phyloP scores from a whole-genome alignment of 2,888 invertebrate species.

The Drosophila eohydei region DNA sequence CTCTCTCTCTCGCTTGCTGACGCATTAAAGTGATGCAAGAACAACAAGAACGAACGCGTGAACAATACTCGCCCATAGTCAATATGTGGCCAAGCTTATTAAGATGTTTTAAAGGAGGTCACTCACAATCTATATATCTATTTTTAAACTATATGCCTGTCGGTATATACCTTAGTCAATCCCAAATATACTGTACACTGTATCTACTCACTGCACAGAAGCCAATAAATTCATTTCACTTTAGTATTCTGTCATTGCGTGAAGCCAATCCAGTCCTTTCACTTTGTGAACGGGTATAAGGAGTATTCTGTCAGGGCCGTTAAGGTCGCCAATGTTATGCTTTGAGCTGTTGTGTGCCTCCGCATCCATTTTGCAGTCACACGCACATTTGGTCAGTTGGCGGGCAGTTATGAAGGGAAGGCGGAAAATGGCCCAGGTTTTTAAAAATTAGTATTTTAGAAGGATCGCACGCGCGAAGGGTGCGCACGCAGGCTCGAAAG shows the following conservation, averaged over 20 bases:
- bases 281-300: not conserved
- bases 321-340: constrained; percentile 47
- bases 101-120: too few species aligned
- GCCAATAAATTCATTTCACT: too few species aligned
- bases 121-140: too few species aligned
- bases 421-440: constrained; percentile 20
- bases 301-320: constrained; percentile 44
- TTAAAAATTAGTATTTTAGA: constrained; percentile 30
- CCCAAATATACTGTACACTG: too few species aligned
- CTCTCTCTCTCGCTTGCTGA: not conserved
- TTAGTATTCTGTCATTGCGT: not conserved
- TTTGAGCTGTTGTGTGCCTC: constrained; percentile 26
- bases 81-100: too few species aligned
- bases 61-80: not conserved
- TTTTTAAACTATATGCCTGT: too few species aligned
- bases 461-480: not conserved
- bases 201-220: too few species aligned
- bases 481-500: constrained; percentile 47
- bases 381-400: constrained; percentile 22
- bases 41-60: not conserved
- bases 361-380: constrained; percentile 2
- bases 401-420: constrained; percentile 14
- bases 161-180: too few species aligned
- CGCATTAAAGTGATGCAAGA: not conserved
- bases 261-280: not conserved